Evolutionary conservation across 2,797 vertebrate species (phyloP).

Genomic region (Epinephelus coioides): DNA sequence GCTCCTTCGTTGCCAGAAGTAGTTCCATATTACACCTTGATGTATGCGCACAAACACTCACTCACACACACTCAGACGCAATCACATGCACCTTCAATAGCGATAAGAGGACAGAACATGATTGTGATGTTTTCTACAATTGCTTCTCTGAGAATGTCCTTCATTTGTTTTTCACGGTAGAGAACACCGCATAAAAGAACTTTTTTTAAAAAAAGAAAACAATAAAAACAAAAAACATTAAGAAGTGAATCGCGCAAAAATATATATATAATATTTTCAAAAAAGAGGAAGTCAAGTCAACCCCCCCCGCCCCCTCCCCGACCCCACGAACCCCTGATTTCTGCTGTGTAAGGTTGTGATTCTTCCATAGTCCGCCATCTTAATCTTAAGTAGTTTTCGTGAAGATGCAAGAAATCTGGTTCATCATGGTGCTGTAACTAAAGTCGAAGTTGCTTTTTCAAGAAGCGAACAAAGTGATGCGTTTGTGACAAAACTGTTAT

Average conservation of each 20-base stretch:
- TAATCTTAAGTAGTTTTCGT: constrained; percentile 29
- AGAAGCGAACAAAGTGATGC: constrained; percentile 43
- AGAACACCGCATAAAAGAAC: constrained; percentile 73
- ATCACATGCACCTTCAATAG: constrained; percentile 79
- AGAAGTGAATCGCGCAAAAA: constrained; percentile 79
- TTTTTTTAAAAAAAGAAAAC: constrained; percentile 53
- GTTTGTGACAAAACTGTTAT: constrained; percentile 42
- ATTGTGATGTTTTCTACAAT: constrained; percentile 78
- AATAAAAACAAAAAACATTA: constrained; percentile 73
- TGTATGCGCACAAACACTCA: constrained; percentile 78
- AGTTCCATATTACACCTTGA: constrained; percentile 83
- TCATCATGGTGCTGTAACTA: constrained; percentile 27
- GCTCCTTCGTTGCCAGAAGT: constrained; percentile 79
- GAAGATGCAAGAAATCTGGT: constrained; percentile 53
- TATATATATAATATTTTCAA: constrained; percentile 80
- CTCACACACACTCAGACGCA: constrained; percentile 72
- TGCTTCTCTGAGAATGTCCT: constrained; percentile 85
- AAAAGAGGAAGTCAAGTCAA: constrained; percentile 75
- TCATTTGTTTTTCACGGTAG: constrained; percentile 81
- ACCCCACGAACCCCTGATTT: constrained; percentile 64
- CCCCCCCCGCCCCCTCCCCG: constrained; percentile 42
- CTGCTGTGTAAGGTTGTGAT: constrained; percentile 51
- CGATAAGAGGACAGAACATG: constrained; percentile 79
- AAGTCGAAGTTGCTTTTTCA: constrained; percentile 45
- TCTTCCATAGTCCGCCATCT: constrained; percentile 45